Conservation (phyloP, 2,113 vertebrate genomes). For the Tursiops truncatus region DNA sequence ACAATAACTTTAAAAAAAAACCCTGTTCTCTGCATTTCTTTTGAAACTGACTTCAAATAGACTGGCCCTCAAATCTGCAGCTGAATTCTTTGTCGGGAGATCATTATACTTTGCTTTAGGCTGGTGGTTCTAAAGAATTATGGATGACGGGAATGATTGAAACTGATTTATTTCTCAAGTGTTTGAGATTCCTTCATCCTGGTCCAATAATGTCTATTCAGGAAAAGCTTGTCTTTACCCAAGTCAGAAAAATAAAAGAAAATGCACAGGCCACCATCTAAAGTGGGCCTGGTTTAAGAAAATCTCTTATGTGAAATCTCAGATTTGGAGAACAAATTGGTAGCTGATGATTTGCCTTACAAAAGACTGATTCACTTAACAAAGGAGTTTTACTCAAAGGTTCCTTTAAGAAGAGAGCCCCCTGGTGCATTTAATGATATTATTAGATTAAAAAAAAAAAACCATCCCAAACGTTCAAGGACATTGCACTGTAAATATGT, state of each 20-base stretch:
- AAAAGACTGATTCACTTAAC: conserved; percentile 57
- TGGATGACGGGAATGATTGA: neutral
- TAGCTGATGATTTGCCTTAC: conserved; percentile 44
- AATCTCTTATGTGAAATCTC: conserved; percentile 37
- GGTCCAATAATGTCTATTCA: neutral
- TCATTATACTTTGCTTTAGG: conserved; percentile 29
- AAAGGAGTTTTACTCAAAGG: conserved; percentile 57
- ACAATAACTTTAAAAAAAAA: neutral
- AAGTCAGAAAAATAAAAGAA: conserved; percentile 35
- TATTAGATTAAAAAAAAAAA: conserved; percentile 72
- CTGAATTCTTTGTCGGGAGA: conserved; percentile 34
- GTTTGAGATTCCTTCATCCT: conserved; percentile 26
- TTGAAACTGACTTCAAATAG: conserved; percentile 68
- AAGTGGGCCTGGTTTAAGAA: neutral
- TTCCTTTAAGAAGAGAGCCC: conserved; percentile 65
- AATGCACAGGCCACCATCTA: neutral
- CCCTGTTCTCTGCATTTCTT: conserved; percentile 4
- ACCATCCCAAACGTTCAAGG: conserved; percentile 47
- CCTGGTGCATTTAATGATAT: conserved; percentile 71
- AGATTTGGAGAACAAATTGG: conserved; percentile 62
- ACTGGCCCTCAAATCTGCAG: neutral
- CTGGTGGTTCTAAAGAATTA: conserved; percentile 44
- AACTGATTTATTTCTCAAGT: conserved; percentile 51
- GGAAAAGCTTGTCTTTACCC: neutral
- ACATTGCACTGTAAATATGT: conserved; percentile 32